A percentile compares a stretch with the other conserved stretches of the same genome.
These are phyloP conservation scores for Meda fulgida DNA, from an alignment of 2,797 vertebrate genomes.

Conservation along the genomic window DNA sequence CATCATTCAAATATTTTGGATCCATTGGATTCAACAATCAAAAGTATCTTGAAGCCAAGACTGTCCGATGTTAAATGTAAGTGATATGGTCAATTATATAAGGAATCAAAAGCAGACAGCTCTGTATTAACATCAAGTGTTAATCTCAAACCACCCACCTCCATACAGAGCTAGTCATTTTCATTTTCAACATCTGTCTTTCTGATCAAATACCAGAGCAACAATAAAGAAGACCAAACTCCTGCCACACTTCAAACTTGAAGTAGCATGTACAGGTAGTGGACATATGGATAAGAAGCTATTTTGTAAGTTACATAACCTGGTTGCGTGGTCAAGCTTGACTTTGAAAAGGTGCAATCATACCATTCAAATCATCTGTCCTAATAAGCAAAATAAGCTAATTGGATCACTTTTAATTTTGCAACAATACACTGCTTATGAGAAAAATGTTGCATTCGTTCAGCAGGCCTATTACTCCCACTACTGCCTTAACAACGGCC, in stretches of 20 bases:
- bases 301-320: not conserved
- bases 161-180: slow-evolving; percentile 45
- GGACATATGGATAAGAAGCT: not conserved
- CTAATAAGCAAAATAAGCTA: not conserved
- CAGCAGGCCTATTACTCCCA: not conserved
- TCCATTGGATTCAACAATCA: not conserved
- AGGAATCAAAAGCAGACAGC: not conserved
- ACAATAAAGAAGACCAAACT: not conserved
- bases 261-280: not conserved
- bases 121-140: slow-evolving; percentile 10
- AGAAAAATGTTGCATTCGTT: not conserved
- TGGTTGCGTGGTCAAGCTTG: not conserved
- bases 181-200: slow-evolving; percentile 41
- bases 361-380: not conserved
- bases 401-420: not conserved
- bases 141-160: slow-evolving; percentile 56
- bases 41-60: not conserved
- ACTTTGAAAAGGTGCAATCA: not conserved
- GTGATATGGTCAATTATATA: not conserved
- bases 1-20: not conserved
- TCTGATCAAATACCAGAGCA: slow-evolving; percentile 1
- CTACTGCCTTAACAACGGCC: not conserved
- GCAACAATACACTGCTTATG: not conserved
- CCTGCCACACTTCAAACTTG: not conserved
- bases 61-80: slow-evolving; percentile 15